These are phyloP conservation scores for Manis crassicaudata DNA, from an alignment of 2,797 vertebrate species.

Conservation along the genomic window DNA sequence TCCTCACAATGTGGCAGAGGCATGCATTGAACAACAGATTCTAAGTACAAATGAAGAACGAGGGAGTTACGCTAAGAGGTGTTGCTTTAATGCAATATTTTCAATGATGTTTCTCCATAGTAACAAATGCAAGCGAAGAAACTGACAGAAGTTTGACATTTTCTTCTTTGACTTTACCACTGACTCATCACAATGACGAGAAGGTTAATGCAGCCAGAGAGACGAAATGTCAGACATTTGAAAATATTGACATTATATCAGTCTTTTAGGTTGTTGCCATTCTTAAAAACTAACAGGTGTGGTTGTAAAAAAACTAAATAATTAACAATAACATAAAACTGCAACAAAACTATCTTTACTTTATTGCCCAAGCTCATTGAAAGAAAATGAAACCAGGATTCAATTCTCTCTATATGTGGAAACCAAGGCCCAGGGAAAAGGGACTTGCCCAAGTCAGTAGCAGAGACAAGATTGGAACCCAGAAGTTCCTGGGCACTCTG, in stretches of 20 bases:
- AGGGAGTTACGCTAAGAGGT: background rate
- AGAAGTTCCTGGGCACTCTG: background rate
- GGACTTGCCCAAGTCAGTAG: background rate
- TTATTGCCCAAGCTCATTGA: background rate
- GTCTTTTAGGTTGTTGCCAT: conserved; percentile 43
- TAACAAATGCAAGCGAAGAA: conserved; percentile 23
- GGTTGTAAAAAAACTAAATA: background rate
- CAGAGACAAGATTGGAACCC: background rate
- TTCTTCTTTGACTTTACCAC: conserved; percentile 58
- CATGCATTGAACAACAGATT: background rate
- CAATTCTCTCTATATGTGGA: background rate
- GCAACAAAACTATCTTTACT: background rate
- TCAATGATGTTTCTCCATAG: background rate
- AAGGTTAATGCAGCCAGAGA: conserved; percentile 59
- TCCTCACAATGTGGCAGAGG: background rate
- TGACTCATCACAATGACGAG: conserved; percentile 15
- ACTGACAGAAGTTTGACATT: conserved; percentile 17
- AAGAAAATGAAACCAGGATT: conserved; percentile 34
- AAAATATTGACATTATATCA: background rate
- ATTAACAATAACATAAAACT: conserved; percentile 23
- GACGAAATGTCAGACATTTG: conserved; percentile 14
- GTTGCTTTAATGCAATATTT: background rate
- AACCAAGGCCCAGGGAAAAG: background rate
- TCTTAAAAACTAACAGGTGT: background rate
- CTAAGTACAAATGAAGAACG: background rate